Evolutionary conservation across 2,113 vertebrate species (phyloP), one percentile per base, ranked within the genome.

Genomic region (Numida meleagris): DNA sequence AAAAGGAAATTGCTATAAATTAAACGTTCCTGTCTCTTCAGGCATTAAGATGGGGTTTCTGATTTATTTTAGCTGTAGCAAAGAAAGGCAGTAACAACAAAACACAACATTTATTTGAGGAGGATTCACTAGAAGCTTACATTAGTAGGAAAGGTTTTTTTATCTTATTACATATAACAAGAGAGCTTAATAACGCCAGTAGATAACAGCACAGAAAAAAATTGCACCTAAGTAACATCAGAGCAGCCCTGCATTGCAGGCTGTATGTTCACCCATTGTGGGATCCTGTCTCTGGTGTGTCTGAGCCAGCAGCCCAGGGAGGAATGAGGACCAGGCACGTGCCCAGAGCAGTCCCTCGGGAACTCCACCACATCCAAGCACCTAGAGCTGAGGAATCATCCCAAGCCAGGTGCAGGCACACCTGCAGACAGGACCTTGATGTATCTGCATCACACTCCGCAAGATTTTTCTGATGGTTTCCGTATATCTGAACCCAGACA

Each of bases 1-100:
- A 89, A 96, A 95, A 88, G 81, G 81, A 97, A 97, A 97, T 95
- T 96, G 86, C 72, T 94, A 90, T 95, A 97, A 98, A 98, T 97
- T 97, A 97, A 97, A 96, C 94, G 91, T 94, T 96, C 79, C 93
- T 96, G 76, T 97, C 96, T 97, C 92, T 97, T 95, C 84, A 91
- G 92, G 92, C 91, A 95, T 83, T 84, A 93, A 97, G 86, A 96
- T 96, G 95, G 91, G 88, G 84, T 81, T 95, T 95, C 88, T 93
- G 93, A 97, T 96, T 97, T 95, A 97, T 97, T 96, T 96, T 77
- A 45, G 11, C 88, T 19, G 21, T 71, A n/a, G 40, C 62, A 96
- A 73, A 89, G 84, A 97, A 92, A 92, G 55, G 73, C 90, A 94
- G 71, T 91, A 95, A 95, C 87, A 96, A 94, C 36, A 86, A 86